Percentiles rank a stretch among this genome's conserved stretches.
Conservation (phyloP, 2,797 vertebrate species). For the Rhinatrema bivittatum region DNA sequence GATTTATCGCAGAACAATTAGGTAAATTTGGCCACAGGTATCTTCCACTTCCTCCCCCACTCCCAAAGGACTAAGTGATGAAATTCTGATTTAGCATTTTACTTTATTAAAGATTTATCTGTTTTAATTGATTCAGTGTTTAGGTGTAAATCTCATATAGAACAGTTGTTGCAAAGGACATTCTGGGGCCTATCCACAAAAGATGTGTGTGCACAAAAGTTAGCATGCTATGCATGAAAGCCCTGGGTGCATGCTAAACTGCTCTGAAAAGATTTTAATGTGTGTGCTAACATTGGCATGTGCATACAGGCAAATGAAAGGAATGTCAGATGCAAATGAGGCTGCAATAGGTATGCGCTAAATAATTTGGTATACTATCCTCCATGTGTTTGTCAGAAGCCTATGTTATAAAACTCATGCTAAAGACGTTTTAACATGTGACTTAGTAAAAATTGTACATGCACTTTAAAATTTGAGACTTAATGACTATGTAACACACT, state of each 20-base stretch:
- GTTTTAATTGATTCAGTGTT: constrained; percentile 42
- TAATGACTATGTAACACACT: too few species aligned
- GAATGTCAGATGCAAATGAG: not conserved
- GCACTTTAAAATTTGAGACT: too few species aligned
- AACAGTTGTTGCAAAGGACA: constrained; percentile 20
- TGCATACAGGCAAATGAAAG: too few species aligned
- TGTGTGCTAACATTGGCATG: not conserved
- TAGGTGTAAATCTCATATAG: constrained; percentile 22
- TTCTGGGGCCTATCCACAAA: too few species aligned
- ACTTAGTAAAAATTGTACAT: too few species aligned
- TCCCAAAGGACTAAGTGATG: constrained; percentile 5
- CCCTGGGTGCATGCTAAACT: not conserved
- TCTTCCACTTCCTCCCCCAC: constrained; percentile 1
- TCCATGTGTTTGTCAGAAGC: too few species aligned
- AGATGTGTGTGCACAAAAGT: too few species aligned
- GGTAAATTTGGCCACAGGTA: constrained; percentile 37
- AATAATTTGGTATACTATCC: too few species aligned
- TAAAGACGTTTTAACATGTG: too few species aligned
- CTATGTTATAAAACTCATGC: too few species aligned
- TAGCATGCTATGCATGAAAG: not conserved
- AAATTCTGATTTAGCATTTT: constrained; percentile 17
- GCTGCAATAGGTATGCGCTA: not conserved
- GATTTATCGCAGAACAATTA: constrained; percentile 34
- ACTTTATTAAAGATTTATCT: constrained; percentile 35
- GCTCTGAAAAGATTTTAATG: too few species aligned